Evolutionary conservation across 2,888 invertebrate genomes (phyloP), one percentile per base, ranked within the genome.

Genomic region (Oxycera nigricornis): DNA sequence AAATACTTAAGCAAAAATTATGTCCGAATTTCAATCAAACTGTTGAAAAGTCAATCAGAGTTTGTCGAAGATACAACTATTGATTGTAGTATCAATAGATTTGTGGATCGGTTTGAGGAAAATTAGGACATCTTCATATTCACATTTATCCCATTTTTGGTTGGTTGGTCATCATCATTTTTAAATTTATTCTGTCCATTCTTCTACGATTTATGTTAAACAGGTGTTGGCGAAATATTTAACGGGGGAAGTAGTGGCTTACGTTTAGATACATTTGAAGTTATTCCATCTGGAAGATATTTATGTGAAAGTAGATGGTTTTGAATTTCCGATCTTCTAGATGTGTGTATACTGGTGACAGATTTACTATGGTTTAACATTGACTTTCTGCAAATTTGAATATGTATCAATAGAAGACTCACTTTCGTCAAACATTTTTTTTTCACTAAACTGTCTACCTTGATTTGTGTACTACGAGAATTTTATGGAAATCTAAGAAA

Each of bases 81-180:
- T 17, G 46, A 46, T 46, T 46, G 46, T 46, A 46, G 17, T 46
- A 46, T 14, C n/a, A n/a, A 17, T 46, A 46, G n/a, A 14, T 17
- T 14, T n/a, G 17, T 46, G n/a, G 46, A 46, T 35, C 7, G n/a
- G n/a, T n/a, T n/a, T n/a, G n/a, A 14, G 24, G 24, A 55, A 55
- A 55, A 55, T 55, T 55, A 55, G 52, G 52, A 55, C 52, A 55
- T 9, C 17, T n/a, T 24, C 52, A 55, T 24, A 55, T n/a, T n/a
- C n/a, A n/a, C n/a, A n/a, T n/a, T n/a, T 55, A 46, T 14, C 22
- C 22, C 52, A 14, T 7, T n/a, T n/a, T 14, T 55, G 52, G 3
- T 55, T 22, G 52, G 52, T 55, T 55, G 52, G 52, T 55, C 52
- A 22, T 24, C 52, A 55, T 55, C 52, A 55, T 50, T 50, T 11